A percentile compares a stretch with the other conserved stretches of the same genome.
phyloP scores from a whole-genome alignment of 2,797 vertebrate genomes.

The Chaenodraco wilsoni region DNA sequence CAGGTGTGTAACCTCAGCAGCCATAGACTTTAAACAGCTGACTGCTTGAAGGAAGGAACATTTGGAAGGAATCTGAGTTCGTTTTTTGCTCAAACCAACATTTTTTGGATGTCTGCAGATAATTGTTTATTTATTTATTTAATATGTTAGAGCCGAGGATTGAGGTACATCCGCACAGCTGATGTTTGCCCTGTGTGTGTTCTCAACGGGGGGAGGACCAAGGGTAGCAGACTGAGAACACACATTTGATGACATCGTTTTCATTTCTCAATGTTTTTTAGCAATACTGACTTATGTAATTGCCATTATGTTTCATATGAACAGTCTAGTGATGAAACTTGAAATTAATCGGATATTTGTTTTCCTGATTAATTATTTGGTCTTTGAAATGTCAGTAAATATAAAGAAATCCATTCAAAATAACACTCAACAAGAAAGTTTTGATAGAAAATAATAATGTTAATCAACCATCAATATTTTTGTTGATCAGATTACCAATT shows the following conservation, averaged over 20 bases:
- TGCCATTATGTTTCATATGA: neutral
- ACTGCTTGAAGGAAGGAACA: conserved; percentile 48
- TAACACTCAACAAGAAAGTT: too few species aligned
- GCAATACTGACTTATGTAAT: neutral
- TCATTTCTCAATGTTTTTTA: neutral
- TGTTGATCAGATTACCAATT: neutral
- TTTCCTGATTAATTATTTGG: neutral
- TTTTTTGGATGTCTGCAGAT: conserved; percentile 65
- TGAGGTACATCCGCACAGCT: conserved; percentile 46
- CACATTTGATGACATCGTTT: neutral
- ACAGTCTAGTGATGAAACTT: neutral
- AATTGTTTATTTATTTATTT: conserved; percentile 70
- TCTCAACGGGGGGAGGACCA: conserved; percentile 11
- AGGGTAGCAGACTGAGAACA: conserved; percentile 13
- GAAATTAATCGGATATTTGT: neutral
- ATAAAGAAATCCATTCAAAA: neutral
- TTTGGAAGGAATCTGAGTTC: conserved; percentile 64
- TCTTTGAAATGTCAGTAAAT: neutral
- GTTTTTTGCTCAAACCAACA: conserved; percentile 64
- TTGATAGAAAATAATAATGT: neutral
- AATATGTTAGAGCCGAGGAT: conserved; percentile 53
- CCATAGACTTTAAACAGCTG: conserved; percentile 72
- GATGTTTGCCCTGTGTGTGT: conserved; percentile 33
- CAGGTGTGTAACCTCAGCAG: conserved; percentile 75
- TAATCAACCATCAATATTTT: neutral